Evolutionary conservation across 1,140 invertebrate species (phyloP), one percentile per base, ranked within the genome.

Genomic region (Drosophila asahinai): DNA sequence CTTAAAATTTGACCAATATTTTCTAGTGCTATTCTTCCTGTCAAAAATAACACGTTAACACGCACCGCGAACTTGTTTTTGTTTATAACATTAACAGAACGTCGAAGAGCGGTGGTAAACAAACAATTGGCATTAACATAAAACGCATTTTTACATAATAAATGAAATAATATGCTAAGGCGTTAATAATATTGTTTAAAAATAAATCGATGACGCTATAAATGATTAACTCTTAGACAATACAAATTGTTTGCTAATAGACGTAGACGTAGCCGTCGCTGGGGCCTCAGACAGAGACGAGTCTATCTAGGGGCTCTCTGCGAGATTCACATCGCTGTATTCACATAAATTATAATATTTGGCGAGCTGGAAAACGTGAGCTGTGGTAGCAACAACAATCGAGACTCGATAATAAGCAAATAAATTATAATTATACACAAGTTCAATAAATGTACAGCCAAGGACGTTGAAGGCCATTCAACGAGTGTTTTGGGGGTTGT

Each of bases 391-490:
- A 84, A 65, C 54, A 59, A 38, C 49, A 77, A 61, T 86, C 51
- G 65, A 67, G 59, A 72, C 52, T 77, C 76, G 78, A 86, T 89
- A 89, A 84, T 90, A 84, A 80, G 80, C 68, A 86, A 91, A 91
- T 91, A 91, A 79, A 91, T 84, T 78, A 87, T 91, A 91, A 87
- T 91, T 91, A 81, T 72, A 83, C 61, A 80, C 75, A 76, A 77
- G 66, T 73, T 67, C 80, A 80, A 81, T 68, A 74, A 87, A 84
- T 81, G 75, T 70, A 75, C 68, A 83, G 73, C 81, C 89, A 91
- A 91, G 89, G 89, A 91, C 89, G 84, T 86, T 91, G 89, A 91
- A 91, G 89, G 89, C 89, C 89, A 91, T 80, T 89, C 89, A 89
- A 87, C 79, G 89, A 79, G 45, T 67, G 63, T 91, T 90, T 89